phyloP scores from a whole-genome alignment of 2,888 invertebrate genomes.

The Lepetodrilus schrolli region DNA sequence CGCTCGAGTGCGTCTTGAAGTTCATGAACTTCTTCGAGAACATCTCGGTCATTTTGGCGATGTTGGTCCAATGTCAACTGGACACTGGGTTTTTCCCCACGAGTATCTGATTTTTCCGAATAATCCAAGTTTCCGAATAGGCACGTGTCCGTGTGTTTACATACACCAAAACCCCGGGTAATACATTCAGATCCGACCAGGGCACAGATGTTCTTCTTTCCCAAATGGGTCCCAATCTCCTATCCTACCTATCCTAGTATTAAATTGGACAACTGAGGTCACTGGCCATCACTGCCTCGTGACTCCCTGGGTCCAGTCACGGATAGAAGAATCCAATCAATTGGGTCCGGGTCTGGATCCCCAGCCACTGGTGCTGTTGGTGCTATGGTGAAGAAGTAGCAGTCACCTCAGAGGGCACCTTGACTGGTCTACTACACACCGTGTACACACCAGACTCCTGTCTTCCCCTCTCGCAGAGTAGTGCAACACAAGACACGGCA shows the following conservation, averaged over 20 bases:
- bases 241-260: neutral
- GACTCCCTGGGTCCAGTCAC: no score
- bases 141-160: no score
- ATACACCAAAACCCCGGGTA: no score
- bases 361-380: neutral
- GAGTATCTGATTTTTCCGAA: no score
- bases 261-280: no score
- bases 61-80: neutral
- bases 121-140: no score
- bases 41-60: neutral
- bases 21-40: constrained; percentile 53
- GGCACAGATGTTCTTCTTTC: neutral
- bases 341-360: neutral
- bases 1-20: constrained; percentile 47
- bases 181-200: no score
- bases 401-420: constrained; percentile 6
- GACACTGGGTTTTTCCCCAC: no score
- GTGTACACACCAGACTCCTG: no score
- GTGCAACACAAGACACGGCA: no score
- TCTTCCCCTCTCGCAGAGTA: no score
- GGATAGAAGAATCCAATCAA: constrained; percentile 14
- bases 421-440: neutral
- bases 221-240: neutral
- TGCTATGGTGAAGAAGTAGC: neutral
- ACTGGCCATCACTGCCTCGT: no score